Base-by-base conservation (phyloP, 1,140 invertebrate species). In the Solenopsis fugax region DNA sequence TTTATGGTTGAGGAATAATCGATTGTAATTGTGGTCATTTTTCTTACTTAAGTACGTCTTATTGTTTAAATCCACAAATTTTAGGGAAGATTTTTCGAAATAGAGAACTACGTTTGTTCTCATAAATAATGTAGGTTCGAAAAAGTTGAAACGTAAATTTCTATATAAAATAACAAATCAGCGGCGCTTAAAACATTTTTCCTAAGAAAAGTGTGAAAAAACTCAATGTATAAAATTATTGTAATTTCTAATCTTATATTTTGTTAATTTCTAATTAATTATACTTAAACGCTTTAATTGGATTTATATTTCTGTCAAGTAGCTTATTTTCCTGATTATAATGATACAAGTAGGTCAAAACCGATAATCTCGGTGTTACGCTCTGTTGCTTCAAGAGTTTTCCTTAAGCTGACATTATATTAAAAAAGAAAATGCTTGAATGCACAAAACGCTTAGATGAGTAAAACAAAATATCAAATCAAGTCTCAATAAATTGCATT, bases 371-470 rank as follows among this genome's bases (percentile, higher is more conserved):
- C 3, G 34, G 7, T 58, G n/a, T 75, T 58, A 21, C 54, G 52
- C 52, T 75, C 54, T 56, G n/a, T 37, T 58, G 52, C 72, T 75
- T 75, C n/a, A 67, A 67, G n/a, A 21, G n/a, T 67, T 65, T 65
- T 67, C 37, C 41, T 67, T 67, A 45, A 67, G 37, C 37, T 48
- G 37, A n/a, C 60, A 29, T n/a, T 67, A 21, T 67, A 67, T 67
- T 67, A 67, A 75, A 34, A 37, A 37, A 58, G n/a, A 58, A 37
- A 58, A 75, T 75, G 54, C n/a, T 54, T 56, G 34, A 41, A 9
- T 65, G 64, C 72, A 21, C 50, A 54, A 75, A 75, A 52, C 64
- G 34, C 64, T 65, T 67, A n/a, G n/a, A 67, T 41, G 37, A 67
- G 12, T 67, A 67, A 65, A 65, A 65, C 6, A 65, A 37, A 29